Evolutionary conservation across 2,888 invertebrate species (phyloP).

Genomic region (Odontocolon sp.): DNA sequence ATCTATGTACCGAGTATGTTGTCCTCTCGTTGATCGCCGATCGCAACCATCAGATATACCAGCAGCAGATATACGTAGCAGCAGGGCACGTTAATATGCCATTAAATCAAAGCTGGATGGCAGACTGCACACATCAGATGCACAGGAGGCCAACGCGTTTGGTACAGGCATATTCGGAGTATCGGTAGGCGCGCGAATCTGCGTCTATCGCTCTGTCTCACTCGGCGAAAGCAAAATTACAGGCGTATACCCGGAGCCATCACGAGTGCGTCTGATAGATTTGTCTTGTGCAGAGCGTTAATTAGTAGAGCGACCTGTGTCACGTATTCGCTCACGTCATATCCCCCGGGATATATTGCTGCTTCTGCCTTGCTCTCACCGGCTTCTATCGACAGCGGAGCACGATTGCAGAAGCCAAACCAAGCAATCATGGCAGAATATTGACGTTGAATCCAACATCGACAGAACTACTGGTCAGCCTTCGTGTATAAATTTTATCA

Average conservation of each 20-base stretch:
- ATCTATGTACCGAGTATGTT: constrained; percentile 18
- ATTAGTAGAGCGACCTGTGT: constrained; percentile 62
- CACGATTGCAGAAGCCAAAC: background rate
- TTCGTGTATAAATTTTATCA: too few species aligned
- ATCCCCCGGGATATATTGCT: constrained; percentile 11
- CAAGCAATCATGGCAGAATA: background rate
- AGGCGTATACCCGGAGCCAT: constrained; percentile 52
- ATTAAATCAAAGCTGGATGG: constrained; percentile 75
- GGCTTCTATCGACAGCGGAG: constrained; percentile 9
- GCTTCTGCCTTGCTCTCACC: background rate
- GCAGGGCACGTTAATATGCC: constrained; percentile 72
- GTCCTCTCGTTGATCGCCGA: constrained; percentile 66
- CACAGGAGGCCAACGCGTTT: constrained; percentile 63
- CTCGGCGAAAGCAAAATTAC: constrained; percentile 67
- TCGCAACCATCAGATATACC: constrained; percentile 61
- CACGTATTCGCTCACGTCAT: constrained; percentile 1
- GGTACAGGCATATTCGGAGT: constrained; percentile 51
- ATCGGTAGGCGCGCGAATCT: constrained; percentile 36
- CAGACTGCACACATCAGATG: constrained; percentile 73
- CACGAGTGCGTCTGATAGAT: constrained; percentile 68
- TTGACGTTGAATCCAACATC: background rate
- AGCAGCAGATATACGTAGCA: constrained; percentile 66
- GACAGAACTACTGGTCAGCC: background rate
- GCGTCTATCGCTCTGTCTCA: constrained; percentile 54
- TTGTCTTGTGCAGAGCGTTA: constrained; percentile 69